Conservation (phyloP, 64 coral and sea anemone genomes). For the Dendronephthya gigantea region DNA sequence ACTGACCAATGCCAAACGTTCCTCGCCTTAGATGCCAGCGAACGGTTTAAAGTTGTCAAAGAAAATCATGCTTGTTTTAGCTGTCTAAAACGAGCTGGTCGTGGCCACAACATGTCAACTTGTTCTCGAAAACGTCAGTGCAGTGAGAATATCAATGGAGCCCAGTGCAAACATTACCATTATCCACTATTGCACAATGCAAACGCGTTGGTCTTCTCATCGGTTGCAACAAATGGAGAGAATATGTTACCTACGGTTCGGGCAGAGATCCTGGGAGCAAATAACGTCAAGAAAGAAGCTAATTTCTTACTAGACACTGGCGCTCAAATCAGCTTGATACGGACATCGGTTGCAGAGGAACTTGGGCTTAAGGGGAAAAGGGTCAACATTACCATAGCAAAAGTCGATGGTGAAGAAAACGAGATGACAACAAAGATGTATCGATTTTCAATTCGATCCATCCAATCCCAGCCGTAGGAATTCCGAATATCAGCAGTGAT, state of each 20-base stretch:
- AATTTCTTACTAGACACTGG: neutral
- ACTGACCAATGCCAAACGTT: neutral
- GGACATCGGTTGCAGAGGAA: neutral
- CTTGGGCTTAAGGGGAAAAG: neutral
- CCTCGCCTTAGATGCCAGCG: neutral
- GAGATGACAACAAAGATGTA: neutral
- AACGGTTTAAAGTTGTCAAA: neutral
- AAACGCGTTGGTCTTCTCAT: neutral
- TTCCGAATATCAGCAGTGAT: neutral
- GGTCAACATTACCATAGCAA: neutral
- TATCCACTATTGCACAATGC: neutral
- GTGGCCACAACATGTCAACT: neutral
- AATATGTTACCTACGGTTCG: neutral
- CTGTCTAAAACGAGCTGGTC: neutral
- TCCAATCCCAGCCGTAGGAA: neutral
- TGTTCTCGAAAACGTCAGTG: neutral
- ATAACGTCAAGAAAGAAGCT: neutral
- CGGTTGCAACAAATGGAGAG: neutral
- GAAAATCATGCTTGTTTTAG: neutral
- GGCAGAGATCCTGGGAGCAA: neutral
- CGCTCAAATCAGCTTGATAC: neutral
- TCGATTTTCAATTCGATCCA: neutral
- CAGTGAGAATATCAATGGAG: neutral
- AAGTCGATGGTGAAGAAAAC: neutral
- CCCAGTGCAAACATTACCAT: neutral